A percentile compares a stretch with the other conserved stretches of the same genome.
phyloP scores from a whole-genome alignment of 2,888 invertebrate genomes.

The Megaustenia siamemsis region DNA sequence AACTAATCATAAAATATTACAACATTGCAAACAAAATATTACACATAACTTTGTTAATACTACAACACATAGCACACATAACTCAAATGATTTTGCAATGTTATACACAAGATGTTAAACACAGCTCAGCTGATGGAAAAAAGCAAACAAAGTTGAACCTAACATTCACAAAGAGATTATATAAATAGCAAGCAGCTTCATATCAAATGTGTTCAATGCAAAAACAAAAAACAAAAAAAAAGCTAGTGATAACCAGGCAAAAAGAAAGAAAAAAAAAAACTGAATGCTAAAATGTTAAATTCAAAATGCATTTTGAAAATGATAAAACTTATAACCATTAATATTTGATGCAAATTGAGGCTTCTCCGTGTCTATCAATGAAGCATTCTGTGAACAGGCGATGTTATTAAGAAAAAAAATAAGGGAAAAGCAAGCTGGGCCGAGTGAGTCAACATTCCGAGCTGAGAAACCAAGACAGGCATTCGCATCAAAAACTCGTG shows the following conservation, averaged over 20 bases:
- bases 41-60: no score
- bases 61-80: no score
- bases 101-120: no score
- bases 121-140: no score
- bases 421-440: conserved; percentile 34
- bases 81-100: no score
- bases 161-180: no score
- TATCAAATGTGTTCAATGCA: neutral
- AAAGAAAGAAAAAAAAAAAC: neutral
- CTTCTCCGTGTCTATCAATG: conserved; percentile 4
- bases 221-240: neutral
- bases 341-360: conserved; percentile 11
- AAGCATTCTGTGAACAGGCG: conserved; percentile 5
- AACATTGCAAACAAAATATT: no score
- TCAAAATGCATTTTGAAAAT: neutral
- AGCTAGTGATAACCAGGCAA: neutral
- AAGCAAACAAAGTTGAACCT: no score
- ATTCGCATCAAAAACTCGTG: conserved; percentile 43
- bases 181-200: neutral
- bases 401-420: neutral
- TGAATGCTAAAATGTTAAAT: neutral
- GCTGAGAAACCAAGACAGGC: conserved; percentile 43
- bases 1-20: no score
- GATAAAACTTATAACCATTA: neutral
- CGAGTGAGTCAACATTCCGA: conserved; percentile 38